These are phyloP conservation scores for Podarcis raffonei DNA, from an alignment of 2,113 vertebrate genomes.

Conservation along the genomic window DNA sequence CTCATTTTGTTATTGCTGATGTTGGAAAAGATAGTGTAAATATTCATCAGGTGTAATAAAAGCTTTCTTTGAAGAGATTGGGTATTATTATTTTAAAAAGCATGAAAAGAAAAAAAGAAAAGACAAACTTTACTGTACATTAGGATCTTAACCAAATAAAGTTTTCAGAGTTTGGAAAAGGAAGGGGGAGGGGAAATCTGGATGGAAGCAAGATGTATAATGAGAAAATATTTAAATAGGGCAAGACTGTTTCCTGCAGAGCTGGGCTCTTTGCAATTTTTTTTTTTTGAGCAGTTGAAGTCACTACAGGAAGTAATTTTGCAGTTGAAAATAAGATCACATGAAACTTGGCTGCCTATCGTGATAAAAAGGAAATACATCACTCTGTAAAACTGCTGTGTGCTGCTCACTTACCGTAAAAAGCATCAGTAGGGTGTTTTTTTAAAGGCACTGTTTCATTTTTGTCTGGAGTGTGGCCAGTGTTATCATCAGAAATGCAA, in stretches of 20 bases:
- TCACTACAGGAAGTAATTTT: conserved; percentile 73
- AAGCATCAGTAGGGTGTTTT: conserved; percentile 21
- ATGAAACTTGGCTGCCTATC: conserved; percentile 43
- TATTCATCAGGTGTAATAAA: conserved; percentile 46
- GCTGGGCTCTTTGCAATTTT: conserved; percentile 48
- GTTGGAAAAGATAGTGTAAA: conserved; percentile 44
- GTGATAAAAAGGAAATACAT: conserved; percentile 65
- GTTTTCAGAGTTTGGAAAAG: conserved; percentile 47
- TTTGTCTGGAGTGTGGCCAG: conserved; percentile 7
- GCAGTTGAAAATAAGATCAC: conserved; percentile 69
- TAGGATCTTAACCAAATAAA: conserved; percentile 62
- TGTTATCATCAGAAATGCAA: conserved; percentile 21
- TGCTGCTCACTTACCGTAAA: conserved; percentile 16
- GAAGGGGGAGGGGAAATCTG: conserved; percentile 56
- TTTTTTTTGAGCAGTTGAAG: conserved; percentile 62
- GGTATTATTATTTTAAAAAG: not conserved
- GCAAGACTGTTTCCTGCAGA: conserved; percentile 67
- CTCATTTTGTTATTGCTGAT: conserved; percentile 47
- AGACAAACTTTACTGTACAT: not conserved
- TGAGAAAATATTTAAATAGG: conserved; percentile 70
- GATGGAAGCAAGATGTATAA: conserved; percentile 66
- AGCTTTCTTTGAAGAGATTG: conserved; percentile 43
- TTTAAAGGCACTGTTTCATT: conserved; percentile 25
- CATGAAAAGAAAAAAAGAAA: conserved; percentile 19
- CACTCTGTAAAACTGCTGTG: conserved; percentile 42